Percentiles rank a stretch among this genome's conserved stretches.
These are phyloP conservation scores for Drosophila saltans DNA, from an alignment of 1,140 invertebrate genomes.

Conservation along the genomic window DNA sequence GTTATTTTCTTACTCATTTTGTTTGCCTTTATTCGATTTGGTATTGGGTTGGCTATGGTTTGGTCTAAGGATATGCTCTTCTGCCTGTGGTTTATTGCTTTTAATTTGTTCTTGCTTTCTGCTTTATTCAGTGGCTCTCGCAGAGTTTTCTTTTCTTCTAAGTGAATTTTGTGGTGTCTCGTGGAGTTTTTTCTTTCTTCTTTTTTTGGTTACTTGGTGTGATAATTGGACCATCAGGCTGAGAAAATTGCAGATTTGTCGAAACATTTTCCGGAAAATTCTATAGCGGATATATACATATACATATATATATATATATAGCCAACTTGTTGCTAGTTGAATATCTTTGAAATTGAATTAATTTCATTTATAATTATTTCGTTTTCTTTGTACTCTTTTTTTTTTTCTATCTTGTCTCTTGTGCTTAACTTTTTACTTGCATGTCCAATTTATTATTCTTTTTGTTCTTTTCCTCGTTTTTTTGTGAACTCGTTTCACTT, in stretches of 20 bases:
- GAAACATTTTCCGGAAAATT: neutral
- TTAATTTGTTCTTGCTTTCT: slow-evolving; percentile 65
- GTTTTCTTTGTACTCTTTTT: no score
- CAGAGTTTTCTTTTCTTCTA: slow-evolving; percentile 28
- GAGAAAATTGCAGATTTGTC: slow-evolving; percentile 26
- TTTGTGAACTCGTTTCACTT: no score
- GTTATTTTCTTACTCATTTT: slow-evolving; percentile 36
- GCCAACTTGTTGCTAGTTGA: neutral
- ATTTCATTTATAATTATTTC: neutral
- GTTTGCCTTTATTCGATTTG: slow-evolving; percentile 52
- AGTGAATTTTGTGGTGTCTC: slow-evolving; percentile 2
- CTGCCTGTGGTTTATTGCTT: slow-evolving; percentile 74
- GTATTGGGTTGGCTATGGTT: slow-evolving; percentile 34
- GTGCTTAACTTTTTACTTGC: no score
- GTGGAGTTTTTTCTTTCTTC: slow-evolving; percentile 8
- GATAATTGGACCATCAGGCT: slow-evolving; percentile 49
- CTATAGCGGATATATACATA: neutral
- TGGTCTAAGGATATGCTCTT: slow-evolving; percentile 30
- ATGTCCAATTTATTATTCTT: no score
- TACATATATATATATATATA: no score
- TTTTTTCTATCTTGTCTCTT: no score
- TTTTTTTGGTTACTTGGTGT: slow-evolving; percentile 22
- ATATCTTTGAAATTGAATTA: no score
- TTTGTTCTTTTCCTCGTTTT: no score
- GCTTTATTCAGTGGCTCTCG: neutral